Percentiles rank a stretch among this genome's conserved stretches.
These are phyloP conservation scores for Lucifuga dentata DNA, from an alignment of 2,113 vertebrate species.

Conservation along the genomic window DNA sequence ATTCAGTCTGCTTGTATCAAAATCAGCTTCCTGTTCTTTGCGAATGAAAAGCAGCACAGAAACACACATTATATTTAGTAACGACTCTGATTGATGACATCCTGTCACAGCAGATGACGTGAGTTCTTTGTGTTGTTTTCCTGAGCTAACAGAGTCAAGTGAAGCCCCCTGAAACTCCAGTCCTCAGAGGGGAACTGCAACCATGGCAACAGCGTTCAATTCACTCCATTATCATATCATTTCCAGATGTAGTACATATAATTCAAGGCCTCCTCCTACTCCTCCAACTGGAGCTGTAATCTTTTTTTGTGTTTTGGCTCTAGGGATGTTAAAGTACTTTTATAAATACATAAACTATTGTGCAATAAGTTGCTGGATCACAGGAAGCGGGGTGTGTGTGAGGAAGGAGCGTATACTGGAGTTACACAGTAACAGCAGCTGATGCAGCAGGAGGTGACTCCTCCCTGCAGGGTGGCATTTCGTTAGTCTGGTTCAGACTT, in stretches of 20 bases:
- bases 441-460: not conserved
- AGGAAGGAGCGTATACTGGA: no score
- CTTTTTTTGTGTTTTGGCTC: slow-evolving; percentile 28
- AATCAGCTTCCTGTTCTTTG: not conserved
- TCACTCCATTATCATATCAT: slow-evolving; percentile 66
- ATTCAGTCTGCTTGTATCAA: no score
- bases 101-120: not conserved
- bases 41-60: not conserved
- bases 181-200: slow-evolving; percentile 49
- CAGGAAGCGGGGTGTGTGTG: not conserved
- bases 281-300: slow-evolving; percentile 5
- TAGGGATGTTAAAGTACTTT: not conserved
- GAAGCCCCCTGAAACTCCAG: not conserved
- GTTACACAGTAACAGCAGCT: slow-evolving; percentile 10
- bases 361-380: slow-evolving; percentile 7
- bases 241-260: slow-evolving; percentile 67
- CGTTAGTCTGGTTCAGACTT: slow-evolving; percentile 28
- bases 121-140: slow-evolving; percentile 21
- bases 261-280: slow-evolving; percentile 22
- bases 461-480: slow-evolving; percentile 6
- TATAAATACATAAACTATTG: slow-evolving; percentile 20
- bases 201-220: slow-evolving; percentile 55
- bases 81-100: not conserved
- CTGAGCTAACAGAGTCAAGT: not conserved
- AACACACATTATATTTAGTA: not conserved